Percentiles rank a stretch among this genome's conserved stretches.
These are phyloP conservation scores for Donacobius atricapilla DNA, from an alignment of 2,113 vertebrate genomes.

Conservation along the genomic window DNA sequence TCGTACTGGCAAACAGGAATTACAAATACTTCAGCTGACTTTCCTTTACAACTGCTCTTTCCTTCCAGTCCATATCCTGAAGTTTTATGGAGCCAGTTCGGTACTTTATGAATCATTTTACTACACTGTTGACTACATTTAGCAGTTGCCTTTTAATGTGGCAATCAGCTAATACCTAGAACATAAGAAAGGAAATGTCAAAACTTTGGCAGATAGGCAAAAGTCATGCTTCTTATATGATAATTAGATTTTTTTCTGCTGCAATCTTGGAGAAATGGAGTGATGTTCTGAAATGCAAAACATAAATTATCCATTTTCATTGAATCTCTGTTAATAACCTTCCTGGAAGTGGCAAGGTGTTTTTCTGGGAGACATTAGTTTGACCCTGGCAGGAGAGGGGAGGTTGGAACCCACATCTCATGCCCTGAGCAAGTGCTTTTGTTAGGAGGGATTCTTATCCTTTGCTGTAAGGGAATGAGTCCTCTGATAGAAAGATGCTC, in stretches of 20 bases:
- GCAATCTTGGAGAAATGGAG: not conserved
- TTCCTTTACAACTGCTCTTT: not conserved
- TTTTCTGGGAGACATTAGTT: not conserved
- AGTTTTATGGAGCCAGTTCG: not conserved
- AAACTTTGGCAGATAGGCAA: not conserved
- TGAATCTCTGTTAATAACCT: not conserved
- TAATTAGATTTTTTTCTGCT: not conserved
- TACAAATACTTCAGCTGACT: not conserved
- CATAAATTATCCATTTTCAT: not conserved
- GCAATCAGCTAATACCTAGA: not conserved
- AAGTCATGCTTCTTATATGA: not conserved
- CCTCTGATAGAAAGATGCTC: not conserved
- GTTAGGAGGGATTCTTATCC: not conserved
- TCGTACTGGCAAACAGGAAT: not conserved
- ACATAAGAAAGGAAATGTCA: not conserved
- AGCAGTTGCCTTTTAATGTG: not conserved
- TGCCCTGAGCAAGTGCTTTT: not conserved
- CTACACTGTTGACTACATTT: not conserved
- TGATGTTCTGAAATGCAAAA: not conserved
- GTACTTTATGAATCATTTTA: not conserved
- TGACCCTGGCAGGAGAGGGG: not conserved
- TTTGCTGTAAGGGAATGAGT: not conserved
- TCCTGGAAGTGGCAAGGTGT: not conserved
- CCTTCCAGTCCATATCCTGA: not conserved
- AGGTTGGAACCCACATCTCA: not conserved